Percentiles rank a stretch among this genome's conserved stretches.
Conservation (phyloP, 2,797 vertebrate species). For the Phaenicophaeus curvirostris region DNA sequence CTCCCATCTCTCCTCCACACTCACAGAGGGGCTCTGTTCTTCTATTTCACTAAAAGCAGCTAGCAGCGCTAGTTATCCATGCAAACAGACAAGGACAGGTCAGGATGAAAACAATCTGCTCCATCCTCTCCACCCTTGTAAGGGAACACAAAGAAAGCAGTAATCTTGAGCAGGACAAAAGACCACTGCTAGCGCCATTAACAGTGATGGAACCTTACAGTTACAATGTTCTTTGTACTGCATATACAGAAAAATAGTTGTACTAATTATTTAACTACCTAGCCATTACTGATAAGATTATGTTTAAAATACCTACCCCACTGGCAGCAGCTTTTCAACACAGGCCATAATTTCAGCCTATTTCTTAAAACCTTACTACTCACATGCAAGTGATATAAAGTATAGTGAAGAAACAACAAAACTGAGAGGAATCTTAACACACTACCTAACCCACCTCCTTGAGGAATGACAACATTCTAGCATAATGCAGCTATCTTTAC, state of each 20-base stretch:
- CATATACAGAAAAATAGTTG: neutral
- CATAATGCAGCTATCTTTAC: neutral
- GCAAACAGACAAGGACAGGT: neutral
- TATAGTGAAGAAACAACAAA: neutral
- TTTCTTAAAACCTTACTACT: neutral
- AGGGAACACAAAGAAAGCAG: neutral
- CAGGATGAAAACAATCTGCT: neutral
- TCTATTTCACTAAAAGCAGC: neutral
- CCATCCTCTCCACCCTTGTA: neutral
- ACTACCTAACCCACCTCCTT: neutral
- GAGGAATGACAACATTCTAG: neutral
- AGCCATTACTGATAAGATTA: neutral
- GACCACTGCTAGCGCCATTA: neutral
- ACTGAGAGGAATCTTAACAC: neutral
- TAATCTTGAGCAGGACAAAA: neutral
- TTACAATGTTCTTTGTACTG: neutral
- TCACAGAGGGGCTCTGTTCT: neutral
- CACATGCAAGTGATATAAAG: neutral
- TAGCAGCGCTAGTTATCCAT: neutral
- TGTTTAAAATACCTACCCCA: neutral
- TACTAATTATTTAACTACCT: neutral
- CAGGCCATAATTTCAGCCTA: neutral
- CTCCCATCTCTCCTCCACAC: rapidly evolving
- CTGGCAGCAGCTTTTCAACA: neutral
- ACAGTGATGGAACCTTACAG: neutral